phyloP scores from a whole-genome alignment of 2,888 invertebrate genomes.

The Ormyrus pomaceus region DNA sequence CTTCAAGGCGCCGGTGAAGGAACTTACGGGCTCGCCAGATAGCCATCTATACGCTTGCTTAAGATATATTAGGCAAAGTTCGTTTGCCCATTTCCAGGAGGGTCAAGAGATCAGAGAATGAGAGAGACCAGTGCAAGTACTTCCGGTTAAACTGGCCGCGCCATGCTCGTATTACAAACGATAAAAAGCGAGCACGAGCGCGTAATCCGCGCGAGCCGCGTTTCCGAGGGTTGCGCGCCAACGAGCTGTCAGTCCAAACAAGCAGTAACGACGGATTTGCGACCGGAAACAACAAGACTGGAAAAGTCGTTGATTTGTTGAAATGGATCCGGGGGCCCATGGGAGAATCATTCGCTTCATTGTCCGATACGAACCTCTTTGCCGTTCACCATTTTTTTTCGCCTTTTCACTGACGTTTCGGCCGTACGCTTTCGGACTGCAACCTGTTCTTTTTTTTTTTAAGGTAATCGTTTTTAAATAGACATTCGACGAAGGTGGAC shows the following conservation, averaged over 20 bases:
- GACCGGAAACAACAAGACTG: slow-evolving; percentile 58
- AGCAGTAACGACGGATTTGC: slow-evolving; percentile 64
- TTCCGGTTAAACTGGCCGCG: slow-evolving; percentile 38
- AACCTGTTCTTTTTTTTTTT: neutral
- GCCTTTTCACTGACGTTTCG: neutral
- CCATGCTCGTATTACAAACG: neutral
- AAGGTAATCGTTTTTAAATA: slow-evolving; percentile 32
- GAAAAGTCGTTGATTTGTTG: slow-evolving; percentile 50
- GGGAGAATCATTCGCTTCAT: neutral
- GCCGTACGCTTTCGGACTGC: neutral
- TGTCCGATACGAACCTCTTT: neutral
- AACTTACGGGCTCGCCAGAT: neutral
- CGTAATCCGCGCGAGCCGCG: slow-evolving; percentile 63
- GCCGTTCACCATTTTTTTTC: neutral
- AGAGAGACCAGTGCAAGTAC: neutral
- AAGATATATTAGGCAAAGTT: too few species aligned
- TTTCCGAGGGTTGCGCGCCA: neutral
- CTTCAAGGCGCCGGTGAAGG: slow-evolving; percentile 7
- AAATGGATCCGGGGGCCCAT: slow-evolving; percentile 14
- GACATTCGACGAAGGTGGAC: neutral
- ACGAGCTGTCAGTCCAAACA: slow-evolving; percentile 64
- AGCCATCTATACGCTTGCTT: neutral
- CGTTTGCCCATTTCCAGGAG: neutral
- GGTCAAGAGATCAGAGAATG: neutral
- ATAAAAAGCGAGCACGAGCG: slow-evolving; percentile 66